Base-by-base conservation (phyloP, 2,888 invertebrate species). In the Muscina levida region DNA sequence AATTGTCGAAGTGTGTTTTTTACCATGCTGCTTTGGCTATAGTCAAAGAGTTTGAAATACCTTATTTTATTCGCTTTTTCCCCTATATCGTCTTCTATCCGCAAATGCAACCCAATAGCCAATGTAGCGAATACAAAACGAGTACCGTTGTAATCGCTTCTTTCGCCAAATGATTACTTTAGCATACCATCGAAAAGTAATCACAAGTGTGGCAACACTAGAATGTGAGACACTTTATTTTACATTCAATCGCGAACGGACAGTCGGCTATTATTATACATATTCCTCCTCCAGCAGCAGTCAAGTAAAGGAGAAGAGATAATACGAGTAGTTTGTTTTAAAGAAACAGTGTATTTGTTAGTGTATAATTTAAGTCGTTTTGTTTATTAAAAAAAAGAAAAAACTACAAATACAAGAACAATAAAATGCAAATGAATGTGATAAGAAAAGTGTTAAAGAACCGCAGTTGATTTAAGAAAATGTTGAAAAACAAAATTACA, bases 191-290 rank as follows among this genome's bases (percentile, higher is more conserved):
- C 37, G 59, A n/a, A 53, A 31, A 73, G 37, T 79, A 79, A 22
- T 37, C 72, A 44, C 4, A 15, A 72, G 5, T 53, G 6, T 65
- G 56, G 31, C 62, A 72, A n/a, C 75, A 76, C 75, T 72, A 72
- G 13, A 2, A 11, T 24, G 37, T 53, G 37, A 67, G 22, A 56
- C 51, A 74, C 19, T 75, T 72, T 75, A 75, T 79, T 72, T 79
- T 72, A 72, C 62, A 68, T 76, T 72, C n/a, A 72, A 71, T 75
- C 70, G 72, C 31, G 56, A 57, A 73, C 66, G 67, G 74, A 67
- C 39, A 76, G 76, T 73, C 77, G 62, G 77, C 53, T 67, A 77
- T 81, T 77, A 73, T 70, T 77, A 77, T 81, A 77, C 71, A 80
- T 77, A n/a, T n/a, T n/a, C n/a, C n/a, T 31, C 31, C 31, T 31